Base-by-base conservation (phyloP, 2,797 vertebrate species). In the Myioborus miniatus region DNA sequence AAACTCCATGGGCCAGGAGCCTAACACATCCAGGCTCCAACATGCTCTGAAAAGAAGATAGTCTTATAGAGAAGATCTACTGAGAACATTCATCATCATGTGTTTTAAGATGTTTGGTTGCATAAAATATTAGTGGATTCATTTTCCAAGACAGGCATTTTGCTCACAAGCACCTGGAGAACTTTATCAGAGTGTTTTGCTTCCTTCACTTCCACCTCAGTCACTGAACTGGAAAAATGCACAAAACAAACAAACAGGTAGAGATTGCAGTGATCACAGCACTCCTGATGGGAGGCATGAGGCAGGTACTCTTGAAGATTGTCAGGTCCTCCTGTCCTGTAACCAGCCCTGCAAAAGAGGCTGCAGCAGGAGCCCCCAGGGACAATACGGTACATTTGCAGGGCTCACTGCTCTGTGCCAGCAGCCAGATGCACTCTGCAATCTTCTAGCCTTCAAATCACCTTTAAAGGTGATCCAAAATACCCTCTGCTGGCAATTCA, bases 341-440 rank as follows among this genome's bases (percentile, higher is more conserved):
- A 47, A 75, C 11, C 39, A 76, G 18, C 23, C 27, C 18, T 22
- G 2, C 5, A 8, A 65, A 53, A 76, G 55, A 49, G 37, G 34
- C 70, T 60, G 62, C 29, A 52, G 37, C 32, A 15, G 32, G 41
- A 71, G 14, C 2, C 12, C 47, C 22, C 56, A 5, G 24, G 34
- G 39, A 32, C 1, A 11, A 36, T 11, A 8, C 0, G 0, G 16
- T 2, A 2, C 2, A 2, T 67, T 36, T 59, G 18, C 0, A 0
- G 70, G 53, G 18, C 49, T 83, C 3, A 0, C 49, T 68, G 21
- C 37, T 53, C 44, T 0, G 0, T 67, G 44, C 36, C 0, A 0
- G 36, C 77, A 74, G 52, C 15, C 41, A 74, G 37, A 27, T 8
- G 6, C 53, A 27, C 24, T 47, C 72, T 36, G 21, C 41, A 36